Conservation (phyloP, 2,888 invertebrate genomes). For the Leptothorax acervorum region DNA sequence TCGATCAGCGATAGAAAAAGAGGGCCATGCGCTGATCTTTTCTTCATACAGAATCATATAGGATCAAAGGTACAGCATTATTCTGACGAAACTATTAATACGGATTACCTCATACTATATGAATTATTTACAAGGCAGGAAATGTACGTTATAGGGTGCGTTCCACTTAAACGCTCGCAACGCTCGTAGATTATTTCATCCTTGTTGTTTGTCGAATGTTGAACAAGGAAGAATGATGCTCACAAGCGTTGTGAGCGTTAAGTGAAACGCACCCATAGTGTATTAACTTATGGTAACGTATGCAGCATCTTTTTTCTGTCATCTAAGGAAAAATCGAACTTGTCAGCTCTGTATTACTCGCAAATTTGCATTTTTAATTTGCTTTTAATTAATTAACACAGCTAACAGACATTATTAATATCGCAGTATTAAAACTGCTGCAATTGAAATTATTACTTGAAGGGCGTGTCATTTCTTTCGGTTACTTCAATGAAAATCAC, state of each 20-base stretch:
- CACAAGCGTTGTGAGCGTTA: too few species aligned
- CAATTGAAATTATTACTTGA: background rate
- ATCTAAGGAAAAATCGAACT: background rate
- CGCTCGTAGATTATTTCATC: too few species aligned
- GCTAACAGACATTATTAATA: background rate
- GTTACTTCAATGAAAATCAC: background rate
- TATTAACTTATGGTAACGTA: constrained; percentile 35
- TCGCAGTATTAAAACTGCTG: background rate
- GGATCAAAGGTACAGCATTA: background rate
- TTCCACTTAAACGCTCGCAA: too few species aligned
- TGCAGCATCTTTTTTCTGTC: background rate
- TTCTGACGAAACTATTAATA: constrained; percentile 25
- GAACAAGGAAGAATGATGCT: too few species aligned
- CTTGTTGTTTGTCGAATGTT: too few species aligned
- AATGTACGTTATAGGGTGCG: background rate
- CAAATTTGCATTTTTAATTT: constrained; percentile 17
- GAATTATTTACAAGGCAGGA: constrained; percentile 23
- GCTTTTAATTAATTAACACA: background rate
- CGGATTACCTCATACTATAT: background rate
- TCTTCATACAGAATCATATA: too few species aligned
- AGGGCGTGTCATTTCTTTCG: background rate
- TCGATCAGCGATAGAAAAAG: background rate
- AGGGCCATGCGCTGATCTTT: background rate
- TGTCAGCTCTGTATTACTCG: background rate
- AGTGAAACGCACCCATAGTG: background rate